These are phyloP conservation scores for Chloroceryle inda DNA, from an alignment of 2,797 vertebrate species.

Conservation along the genomic window DNA sequence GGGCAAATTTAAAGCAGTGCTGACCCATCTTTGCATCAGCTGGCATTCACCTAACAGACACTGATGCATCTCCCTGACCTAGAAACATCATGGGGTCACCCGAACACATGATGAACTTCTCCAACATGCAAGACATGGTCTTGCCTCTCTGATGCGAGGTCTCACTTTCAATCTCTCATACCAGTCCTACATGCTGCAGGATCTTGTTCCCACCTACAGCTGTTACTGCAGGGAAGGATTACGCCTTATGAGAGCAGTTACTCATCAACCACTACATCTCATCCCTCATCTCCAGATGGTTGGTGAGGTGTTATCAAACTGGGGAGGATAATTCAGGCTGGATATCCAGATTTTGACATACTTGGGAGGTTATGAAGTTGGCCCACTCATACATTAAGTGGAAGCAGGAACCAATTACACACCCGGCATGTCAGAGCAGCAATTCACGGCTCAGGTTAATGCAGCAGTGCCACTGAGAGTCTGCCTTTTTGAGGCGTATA, in stretches of 20 bases:
- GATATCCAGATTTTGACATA: not conserved
- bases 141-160: not conserved
- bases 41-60: not conserved
- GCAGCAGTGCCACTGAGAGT: not conserved
- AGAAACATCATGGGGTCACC: not conserved
- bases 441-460: not conserved
- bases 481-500: not conserved
- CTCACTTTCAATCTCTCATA: not conserved
- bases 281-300: not conserved
- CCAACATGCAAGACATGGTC: not conserved
- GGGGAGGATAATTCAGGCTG: not conserved
- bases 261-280: not conserved
- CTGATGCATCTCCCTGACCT: not conserved
- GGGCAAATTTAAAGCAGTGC: not conserved
- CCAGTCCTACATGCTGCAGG: not conserved
- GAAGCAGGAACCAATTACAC: not conserved
- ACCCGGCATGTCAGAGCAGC: not conserved
- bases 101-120: not conserved
- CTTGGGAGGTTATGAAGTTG: not conserved
- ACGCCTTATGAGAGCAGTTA: not conserved
- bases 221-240: not conserved
- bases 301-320: not conserved
- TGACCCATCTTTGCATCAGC: not conserved
- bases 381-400: not conserved
- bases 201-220: constrained; percentile 11